These are phyloP conservation scores for Apamea monoglypha DNA, from an alignment of 2,888 invertebrate species.

Conservation along the genomic window DNA sequence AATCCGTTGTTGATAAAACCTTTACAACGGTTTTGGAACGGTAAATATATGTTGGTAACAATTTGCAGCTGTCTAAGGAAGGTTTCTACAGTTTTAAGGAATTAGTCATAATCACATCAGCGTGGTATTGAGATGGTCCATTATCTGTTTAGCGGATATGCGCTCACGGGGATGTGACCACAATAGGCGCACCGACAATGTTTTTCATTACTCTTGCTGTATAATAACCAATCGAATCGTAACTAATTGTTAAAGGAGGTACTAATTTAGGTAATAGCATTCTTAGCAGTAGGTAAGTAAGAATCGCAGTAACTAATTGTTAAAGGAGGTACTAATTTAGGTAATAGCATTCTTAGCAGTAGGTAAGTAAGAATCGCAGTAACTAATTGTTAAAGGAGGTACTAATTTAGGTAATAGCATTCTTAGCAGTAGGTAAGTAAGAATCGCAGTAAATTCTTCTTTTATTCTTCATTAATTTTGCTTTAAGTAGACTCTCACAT, in stretches of 20 bases:
- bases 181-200: background rate
- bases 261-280: background rate
- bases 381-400: background rate
- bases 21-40: conserved; percentile 61
- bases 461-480: too few species aligned
- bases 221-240: conserved; percentile 1
- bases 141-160: conserved; percentile 57
- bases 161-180: conserved; percentile 21
- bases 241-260: background rate
- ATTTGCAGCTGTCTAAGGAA: conserved; percentile 79
- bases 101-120: conserved; percentile 86
- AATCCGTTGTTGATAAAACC: conserved; percentile 65
- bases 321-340: background rate
- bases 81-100: conserved; percentile 80
- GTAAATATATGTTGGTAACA: conserved; percentile 70
- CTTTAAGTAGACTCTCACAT: too few species aligned
- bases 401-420: background rate
- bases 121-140: conserved; percentile 66
- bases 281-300: background rate
- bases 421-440: background rate
- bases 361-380: background rate
- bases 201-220: background rate
- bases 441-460: background rate
- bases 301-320: background rate
- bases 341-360: background rate